phyloP scores from a whole-genome alignment of 2,113 vertebrate species.

The Scophthalmus maximus region DNA sequence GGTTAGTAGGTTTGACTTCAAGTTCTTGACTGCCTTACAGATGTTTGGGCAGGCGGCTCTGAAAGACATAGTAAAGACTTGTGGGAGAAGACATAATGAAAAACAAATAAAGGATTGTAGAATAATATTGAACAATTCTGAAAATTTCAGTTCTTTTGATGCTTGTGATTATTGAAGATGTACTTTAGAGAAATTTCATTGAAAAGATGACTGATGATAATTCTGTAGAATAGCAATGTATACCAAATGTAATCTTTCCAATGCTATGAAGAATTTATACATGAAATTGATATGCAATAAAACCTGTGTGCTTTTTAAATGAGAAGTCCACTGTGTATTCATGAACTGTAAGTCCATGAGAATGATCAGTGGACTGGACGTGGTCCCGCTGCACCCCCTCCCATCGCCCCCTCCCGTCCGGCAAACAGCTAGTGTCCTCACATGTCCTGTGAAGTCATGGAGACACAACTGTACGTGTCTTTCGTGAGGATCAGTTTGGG shows the following conservation, averaged over 20 bases:
- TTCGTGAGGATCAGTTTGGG: too few relatives aligned
- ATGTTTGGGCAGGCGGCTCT: slow-evolving; percentile 82
- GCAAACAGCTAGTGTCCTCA: too few relatives aligned
- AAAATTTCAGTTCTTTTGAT: slow-evolving; percentile 89
- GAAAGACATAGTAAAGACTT: slow-evolving; percentile 83
- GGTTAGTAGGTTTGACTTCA: slow-evolving; percentile 88
- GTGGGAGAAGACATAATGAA: slow-evolving; percentile 82
- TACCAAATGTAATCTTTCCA: slow-evolving; percentile 99
- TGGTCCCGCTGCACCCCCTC: too few relatives aligned
- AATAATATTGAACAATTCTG: slow-evolving; percentile 88
- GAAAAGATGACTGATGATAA: slow-evolving; percentile 94
- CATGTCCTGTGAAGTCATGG: too few relatives aligned
- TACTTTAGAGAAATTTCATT: slow-evolving; percentile 94
- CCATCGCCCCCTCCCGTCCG: too few relatives aligned
- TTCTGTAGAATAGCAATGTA: slow-evolving; percentile 99
- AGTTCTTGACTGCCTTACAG: slow-evolving; percentile 86
- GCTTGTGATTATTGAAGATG: slow-evolving; percentile 94
- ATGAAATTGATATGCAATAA: slow-evolving; percentile 99
- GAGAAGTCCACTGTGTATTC: slow-evolving; percentile 52
- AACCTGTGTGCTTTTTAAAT: slow-evolving; percentile 99
- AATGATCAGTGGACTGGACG: too few relatives aligned
- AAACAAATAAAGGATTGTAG: slow-evolving; percentile 86
- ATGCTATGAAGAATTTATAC: slow-evolving; percentile 99
- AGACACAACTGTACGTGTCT: too few relatives aligned
- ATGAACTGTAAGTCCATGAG: slow-evolving; percentile 19